Conservation (phyloP, 2,113 vertebrate genomes). For the Laterallus jamaicensis region DNA sequence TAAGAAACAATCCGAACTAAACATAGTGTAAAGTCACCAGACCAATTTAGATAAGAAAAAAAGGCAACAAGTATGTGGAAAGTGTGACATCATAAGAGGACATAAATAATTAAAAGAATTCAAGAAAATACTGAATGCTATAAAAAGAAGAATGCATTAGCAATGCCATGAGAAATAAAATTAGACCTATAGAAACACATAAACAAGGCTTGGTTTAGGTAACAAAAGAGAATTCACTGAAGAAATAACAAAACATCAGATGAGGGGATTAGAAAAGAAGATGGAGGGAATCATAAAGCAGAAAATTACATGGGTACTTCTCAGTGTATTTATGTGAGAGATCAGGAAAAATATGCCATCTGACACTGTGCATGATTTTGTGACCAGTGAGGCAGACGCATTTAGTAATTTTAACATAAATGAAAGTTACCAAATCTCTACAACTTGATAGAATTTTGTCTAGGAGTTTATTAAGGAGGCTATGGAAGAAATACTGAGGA, state of each 20-base stretch:
- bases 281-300: not conserved
- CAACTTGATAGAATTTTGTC: not conserved
- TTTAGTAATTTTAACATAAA: not conserved
- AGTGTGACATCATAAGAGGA: not conserved
- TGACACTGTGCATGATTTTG: not conserved
- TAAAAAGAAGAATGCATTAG: not conserved
- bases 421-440: not conserved
- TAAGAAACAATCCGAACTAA: not conserved
- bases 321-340: not conserved
- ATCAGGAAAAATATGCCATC: not conserved
- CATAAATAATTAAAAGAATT: not conserved
- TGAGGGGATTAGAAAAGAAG: not conserved
- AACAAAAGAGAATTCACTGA: not conserved
- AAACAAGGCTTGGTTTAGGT: not conserved
- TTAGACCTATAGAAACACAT: not conserved
- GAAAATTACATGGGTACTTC: not conserved
- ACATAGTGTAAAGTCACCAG: not conserved
- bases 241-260: not conserved
- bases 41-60: not conserved
- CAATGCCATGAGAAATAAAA: not conserved
- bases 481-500: not conserved
- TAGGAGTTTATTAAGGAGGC: not conserved
- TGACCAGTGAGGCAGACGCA: not conserved
- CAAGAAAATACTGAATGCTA: not conserved
- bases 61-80: slow-evolving; percentile 7